Conservation (phyloP, 2,888 invertebrate species). For the Polydrusus pterygomalis region DNA sequence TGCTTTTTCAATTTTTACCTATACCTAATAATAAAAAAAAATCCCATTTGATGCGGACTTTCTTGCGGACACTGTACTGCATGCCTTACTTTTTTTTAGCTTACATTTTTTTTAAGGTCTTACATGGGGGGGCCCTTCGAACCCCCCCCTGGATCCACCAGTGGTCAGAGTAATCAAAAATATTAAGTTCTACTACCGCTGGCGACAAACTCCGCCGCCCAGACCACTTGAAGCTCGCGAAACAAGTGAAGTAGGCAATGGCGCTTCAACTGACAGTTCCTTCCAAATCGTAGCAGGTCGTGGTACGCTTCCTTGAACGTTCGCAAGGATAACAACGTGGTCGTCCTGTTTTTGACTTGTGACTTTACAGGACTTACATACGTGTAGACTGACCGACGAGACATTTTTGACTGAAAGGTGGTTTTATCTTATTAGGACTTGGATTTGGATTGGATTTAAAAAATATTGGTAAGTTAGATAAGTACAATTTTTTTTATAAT, state of each 20-base stretch:
- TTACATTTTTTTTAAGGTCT: no score
- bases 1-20: no score
- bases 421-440: not conserved
- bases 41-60: no score
- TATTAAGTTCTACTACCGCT: conserved; percentile 28
- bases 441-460: not conserved
- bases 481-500: not conserved
- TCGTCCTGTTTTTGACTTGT: conserved; percentile 34
- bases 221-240: conserved; percentile 44
- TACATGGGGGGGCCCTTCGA: no score
- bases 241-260: conserved; percentile 44
- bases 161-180: no score
- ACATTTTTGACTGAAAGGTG: conserved; percentile 1
- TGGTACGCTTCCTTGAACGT: conserved; percentile 43
- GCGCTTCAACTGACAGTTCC: conserved; percentile 45
- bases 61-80: no score
- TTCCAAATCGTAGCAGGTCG: conserved; percentile 43
- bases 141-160: no score
- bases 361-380: conserved; percentile 7
- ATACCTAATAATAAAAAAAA: no score
- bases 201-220: conserved; percentile 26
- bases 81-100: no score
- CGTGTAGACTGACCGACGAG: conserved; percentile 2
- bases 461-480: not conserved
- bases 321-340: conserved; percentile 50